A percentile compares a stretch with the other conserved stretches of the same genome.
Conservation (phyloP, 2,888 invertebrate species). For the Tuta absoluta region DNA sequence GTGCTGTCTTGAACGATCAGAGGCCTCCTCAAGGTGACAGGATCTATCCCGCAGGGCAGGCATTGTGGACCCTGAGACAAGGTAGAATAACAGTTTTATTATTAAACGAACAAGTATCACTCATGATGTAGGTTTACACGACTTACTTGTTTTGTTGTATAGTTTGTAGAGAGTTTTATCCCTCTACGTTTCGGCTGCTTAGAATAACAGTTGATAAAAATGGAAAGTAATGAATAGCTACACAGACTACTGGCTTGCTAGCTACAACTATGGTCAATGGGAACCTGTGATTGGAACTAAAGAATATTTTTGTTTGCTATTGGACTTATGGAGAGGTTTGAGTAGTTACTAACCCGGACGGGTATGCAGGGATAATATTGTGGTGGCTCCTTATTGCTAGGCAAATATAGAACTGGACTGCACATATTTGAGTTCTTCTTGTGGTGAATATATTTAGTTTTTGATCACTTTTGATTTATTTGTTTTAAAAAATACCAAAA, state of each 20-base stretch:
- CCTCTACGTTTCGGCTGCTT: too few species aligned
- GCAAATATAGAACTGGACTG: conserved; percentile 53
- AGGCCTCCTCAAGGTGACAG: conserved; percentile 66
- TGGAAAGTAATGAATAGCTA: too few species aligned
- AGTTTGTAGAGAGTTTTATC: too few species aligned
- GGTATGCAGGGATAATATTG: conserved; percentile 57
- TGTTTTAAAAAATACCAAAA: not conserved
- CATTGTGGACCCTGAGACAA: conserved; percentile 59
- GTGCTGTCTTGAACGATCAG: conserved; percentile 74
- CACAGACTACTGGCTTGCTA: too few species aligned
- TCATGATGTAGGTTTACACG: too few species aligned
- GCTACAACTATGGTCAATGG: not conserved
- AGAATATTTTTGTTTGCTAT: too few species aligned
- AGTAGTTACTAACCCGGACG: conserved; percentile 48
- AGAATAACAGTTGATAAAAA: too few species aligned
- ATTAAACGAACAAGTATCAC: too few species aligned
- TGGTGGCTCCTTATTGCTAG: conserved; percentile 62
- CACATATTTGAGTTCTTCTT: conserved; percentile 55
- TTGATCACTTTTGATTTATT: not conserved
- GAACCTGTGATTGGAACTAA: too few species aligned
- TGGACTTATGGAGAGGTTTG: too few species aligned
- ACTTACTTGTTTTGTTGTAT: too few species aligned
- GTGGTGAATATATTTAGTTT: not conserved
- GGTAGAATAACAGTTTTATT: not conserved
- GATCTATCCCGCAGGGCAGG: conserved; percentile 68